Percentiles rank a stretch among this genome's conserved stretches.
Evolutionary conservation across 2,888 invertebrate species (phyloP).

Genomic region (Stratiomys singularior): DNA sequence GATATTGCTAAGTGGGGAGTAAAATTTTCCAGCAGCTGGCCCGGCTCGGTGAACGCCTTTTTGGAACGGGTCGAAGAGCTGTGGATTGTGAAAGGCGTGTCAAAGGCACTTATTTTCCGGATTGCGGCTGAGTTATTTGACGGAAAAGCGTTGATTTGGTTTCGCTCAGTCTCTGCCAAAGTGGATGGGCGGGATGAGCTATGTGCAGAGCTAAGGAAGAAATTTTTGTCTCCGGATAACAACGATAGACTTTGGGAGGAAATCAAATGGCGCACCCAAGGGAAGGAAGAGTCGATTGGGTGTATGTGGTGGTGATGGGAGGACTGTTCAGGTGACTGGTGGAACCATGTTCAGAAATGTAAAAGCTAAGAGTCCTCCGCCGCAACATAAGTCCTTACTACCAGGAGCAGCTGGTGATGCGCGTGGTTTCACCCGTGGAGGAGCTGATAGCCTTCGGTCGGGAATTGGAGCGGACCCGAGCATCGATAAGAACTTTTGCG

Average conservation of each 20-base stretch:
- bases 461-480: not conserved
- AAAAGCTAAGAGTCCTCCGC: not conserved
- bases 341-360: not conserved
- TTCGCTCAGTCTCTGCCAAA: not conserved
- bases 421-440: not conserved
- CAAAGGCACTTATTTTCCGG: not conserved
- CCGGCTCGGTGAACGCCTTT: not conserved
- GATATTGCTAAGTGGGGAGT: not conserved
- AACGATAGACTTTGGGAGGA: not conserved
- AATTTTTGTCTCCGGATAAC: not conserved
- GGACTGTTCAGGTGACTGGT: not conserved
- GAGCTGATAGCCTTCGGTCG: not conserved
- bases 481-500: not conserved
- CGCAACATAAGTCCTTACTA: not conserved
- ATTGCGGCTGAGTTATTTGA: not conserved
- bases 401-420: not conserved
- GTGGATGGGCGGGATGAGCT: not conserved
- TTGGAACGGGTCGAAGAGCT: not conserved
- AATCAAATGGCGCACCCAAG: not conserved
- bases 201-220: not conserved
- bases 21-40: not conserved
- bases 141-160: not conserved
- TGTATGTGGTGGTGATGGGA: slow-evolving; percentile 15
- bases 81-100: not conserved
- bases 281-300: not conserved